These are phyloP conservation scores for Rattus rattus DNA, from an alignment of 2,113 vertebrate genomes.

Conservation along the genomic window DNA sequence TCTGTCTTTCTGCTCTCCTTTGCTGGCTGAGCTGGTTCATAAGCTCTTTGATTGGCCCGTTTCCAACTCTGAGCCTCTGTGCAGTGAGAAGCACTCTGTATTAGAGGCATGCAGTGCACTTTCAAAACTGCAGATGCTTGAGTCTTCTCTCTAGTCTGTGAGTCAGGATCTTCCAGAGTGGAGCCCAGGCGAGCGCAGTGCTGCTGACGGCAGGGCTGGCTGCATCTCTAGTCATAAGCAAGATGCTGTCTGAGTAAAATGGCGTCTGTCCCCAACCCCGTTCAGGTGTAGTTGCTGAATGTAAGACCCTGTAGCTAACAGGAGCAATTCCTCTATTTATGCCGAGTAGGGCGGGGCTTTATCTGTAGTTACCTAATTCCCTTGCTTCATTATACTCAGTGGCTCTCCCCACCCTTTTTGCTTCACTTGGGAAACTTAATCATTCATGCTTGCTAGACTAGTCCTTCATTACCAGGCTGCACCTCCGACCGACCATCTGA, in stretches of 20 bases:
- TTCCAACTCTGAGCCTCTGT: background rate
- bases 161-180: background rate
- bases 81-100: background rate
- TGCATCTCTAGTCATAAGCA: background rate
- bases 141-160: background rate
- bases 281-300: background rate
- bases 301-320: background rate
- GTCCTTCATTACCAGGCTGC: background rate
- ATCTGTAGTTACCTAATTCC: background rate
- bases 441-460: background rate
- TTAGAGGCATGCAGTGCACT: background rate
- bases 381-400: background rate
- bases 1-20: slow-evolving; percentile 18
- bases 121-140: background rate
- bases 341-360: background rate
- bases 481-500: background rate
- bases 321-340: background rate
- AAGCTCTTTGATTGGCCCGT: background rate
- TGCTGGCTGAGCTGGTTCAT: background rate
- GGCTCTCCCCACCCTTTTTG: background rate
- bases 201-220: background rate
- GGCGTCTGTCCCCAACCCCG: background rate
- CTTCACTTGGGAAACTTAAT: background rate
- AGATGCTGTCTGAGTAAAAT: background rate
- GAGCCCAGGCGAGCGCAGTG: background rate